A percentile compares a stretch with the other conserved stretches of the same genome.
Evolutionary conservation across 2,797 vertebrate genomes (phyloP).

Genomic region (Lepilemur septentrionalis): DNA sequence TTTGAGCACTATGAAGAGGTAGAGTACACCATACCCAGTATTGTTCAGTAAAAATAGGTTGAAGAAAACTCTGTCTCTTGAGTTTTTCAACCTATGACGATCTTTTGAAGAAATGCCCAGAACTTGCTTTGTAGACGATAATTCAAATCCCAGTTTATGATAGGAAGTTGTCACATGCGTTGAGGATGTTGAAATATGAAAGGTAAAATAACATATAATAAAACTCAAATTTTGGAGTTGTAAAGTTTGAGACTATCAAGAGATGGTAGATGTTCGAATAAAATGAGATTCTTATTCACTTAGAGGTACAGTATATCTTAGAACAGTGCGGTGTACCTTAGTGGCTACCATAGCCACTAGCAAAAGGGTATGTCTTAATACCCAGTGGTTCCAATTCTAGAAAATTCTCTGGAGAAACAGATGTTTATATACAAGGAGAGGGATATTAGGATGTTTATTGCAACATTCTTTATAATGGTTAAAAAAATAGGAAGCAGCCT

Average conservation of each 20-base stretch:
- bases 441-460: not conserved
- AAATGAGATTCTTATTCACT: not conserved
- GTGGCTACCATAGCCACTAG: not conserved
- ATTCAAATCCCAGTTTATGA: not conserved
- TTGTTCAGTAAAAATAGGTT: not conserved
- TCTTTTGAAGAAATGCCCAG: not conserved
- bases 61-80: not conserved
- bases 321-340: not conserved
- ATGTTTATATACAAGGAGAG: not conserved
- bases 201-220: not conserved
- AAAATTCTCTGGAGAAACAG: not conserved
- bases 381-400: not conserved
- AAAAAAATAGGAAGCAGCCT: not conserved
- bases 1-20: not conserved
- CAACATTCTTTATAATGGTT: not conserved
- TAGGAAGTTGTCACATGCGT: not conserved
- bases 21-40: not conserved
- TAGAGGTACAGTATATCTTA: not conserved
- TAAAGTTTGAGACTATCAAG: not conserved
- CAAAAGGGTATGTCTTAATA: not conserved
- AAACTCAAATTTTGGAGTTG: not conserved
- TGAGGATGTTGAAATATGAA: not conserved
- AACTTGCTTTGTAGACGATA: slow-evolving; percentile 9
- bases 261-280: not conserved
- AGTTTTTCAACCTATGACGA: not conserved